Percentiles rank a stretch among this genome's conserved stretches.
These are phyloP conservation scores for Elgonia sp. DNA, from an alignment of 2,888 invertebrate genomes.

Conservation along the genomic window DNA sequence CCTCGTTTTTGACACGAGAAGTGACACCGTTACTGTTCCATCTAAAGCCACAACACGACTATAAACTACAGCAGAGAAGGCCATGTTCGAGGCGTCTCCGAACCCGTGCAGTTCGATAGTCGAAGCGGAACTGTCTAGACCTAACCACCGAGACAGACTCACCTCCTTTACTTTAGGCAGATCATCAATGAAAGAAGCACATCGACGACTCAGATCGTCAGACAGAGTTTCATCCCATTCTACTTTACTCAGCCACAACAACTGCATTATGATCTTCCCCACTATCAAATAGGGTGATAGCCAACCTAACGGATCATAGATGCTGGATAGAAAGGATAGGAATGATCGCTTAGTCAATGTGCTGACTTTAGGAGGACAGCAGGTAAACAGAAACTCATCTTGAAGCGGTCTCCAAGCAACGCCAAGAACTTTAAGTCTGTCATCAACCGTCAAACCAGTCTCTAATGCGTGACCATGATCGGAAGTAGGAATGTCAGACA, in stretches of 20 bases:
- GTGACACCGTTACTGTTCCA: neutral
- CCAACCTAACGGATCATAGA: conserved; percentile 64
- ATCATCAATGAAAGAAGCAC: neutral
- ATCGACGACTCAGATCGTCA: neutral
- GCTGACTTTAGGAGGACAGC: neutral
- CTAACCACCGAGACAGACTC: conserved; percentile 4
- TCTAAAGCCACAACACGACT: neutral
- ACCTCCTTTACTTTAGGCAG: neutral
- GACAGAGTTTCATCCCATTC: conserved; percentile 51
- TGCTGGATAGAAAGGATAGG: conserved; percentile 24
- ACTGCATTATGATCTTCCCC: conserved; percentile 43
- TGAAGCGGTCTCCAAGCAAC: conserved; percentile 28
- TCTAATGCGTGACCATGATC: neutral
- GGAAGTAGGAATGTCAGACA: neutral
- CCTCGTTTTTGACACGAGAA: conserved; percentile 17
- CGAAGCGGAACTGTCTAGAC: neutral
- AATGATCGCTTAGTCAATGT: conserved; percentile 14
- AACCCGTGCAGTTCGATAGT: conserved; percentile 23
- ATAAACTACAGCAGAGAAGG: conserved; percentile 12
- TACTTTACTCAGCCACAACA: conserved; percentile 37
- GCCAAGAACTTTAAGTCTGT: neutral
- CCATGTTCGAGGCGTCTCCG: conserved; percentile 24
- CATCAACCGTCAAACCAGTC: neutral
- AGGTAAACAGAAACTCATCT: neutral
- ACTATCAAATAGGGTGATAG: conserved; percentile 22